phyloP scores from a whole-genome alignment of 2,888 invertebrate species.

The Laothoe populi region DNA sequence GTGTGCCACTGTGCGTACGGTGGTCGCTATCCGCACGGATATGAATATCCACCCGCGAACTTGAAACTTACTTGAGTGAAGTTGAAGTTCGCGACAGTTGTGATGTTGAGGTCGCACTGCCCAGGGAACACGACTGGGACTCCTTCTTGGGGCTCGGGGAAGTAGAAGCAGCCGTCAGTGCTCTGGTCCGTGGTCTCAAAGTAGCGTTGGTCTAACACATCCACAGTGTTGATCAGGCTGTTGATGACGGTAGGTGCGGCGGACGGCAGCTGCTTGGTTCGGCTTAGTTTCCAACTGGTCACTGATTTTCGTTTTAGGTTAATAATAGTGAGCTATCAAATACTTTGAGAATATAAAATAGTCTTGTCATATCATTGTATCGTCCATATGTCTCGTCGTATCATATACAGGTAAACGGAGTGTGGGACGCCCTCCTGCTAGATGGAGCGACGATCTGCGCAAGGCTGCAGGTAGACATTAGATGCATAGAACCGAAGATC shows the following conservation, averaged over 20 bases:
- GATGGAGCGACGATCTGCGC: too few relatives aligned
- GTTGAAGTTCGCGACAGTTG: conserved; percentile 55
- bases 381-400: too few relatives aligned
- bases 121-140: conserved; percentile 65
- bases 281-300: conserved; percentile 69
- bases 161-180: conserved; percentile 66
- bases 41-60: too few relatives aligned
- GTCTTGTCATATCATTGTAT: too few relatives aligned
- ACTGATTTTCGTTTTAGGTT: conserved; percentile 50
- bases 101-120: conserved; percentile 58
- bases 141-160: conserved; percentile 56
- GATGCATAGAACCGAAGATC: too few relatives aligned
- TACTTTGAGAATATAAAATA: too few relatives aligned
- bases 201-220: conserved; percentile 55
- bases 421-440: too few relatives aligned
- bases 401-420: too few relatives aligned
- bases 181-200: conserved; percentile 53
- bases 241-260: conserved; percentile 48
- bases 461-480: too few relatives aligned
- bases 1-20: too few relatives aligned
- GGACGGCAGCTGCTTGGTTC: conserved; percentile 48
- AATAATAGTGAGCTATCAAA: too few relatives aligned
- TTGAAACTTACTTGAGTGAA: conserved; percentile 44
- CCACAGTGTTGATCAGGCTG: conserved; percentile 43
- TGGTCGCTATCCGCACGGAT: too few relatives aligned